These are phyloP conservation scores for Lepidurus couesii DNA, from an alignment of 1,140 invertebrate genomes.

Conservation along the genomic window DNA sequence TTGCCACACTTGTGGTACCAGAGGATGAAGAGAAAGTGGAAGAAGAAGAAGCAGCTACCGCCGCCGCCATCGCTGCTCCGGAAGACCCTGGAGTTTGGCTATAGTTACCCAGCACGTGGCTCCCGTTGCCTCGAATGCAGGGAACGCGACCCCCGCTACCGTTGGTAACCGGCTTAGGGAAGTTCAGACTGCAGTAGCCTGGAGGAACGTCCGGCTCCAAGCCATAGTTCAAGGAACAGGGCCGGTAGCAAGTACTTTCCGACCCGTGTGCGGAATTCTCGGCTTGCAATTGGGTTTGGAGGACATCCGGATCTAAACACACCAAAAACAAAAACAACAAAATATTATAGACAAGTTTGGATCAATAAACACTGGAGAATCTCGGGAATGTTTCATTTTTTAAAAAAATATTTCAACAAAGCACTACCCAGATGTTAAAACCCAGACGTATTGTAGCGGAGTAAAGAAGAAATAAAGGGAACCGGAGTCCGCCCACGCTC, in stretches of 20 bases:
- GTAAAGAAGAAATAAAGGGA: not conserved
- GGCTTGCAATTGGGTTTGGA: conserved; percentile 31
- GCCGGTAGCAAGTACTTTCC: conserved; percentile 33
- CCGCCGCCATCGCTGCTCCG: not conserved
- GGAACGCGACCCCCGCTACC: not conserved
- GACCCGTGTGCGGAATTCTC: conserved; percentile 29
- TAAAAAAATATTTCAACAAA: too few relatives aligned
- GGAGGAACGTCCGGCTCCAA: conserved; percentile 33
- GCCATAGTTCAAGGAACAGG: conserved; percentile 34
- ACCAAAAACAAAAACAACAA: not conserved
- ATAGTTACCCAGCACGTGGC: not conserved
- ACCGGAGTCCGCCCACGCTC: not conserved
- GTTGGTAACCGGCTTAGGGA: not conserved
- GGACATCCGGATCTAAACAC: conserved; percentile 33
- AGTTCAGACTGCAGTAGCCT: conserved; percentile 22
- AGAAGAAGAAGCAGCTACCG: conserved; percentile 8
- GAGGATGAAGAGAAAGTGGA: conserved; percentile 5
- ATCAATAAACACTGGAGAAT: too few relatives aligned
- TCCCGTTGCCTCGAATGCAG: not conserved
- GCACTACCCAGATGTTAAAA: too few relatives aligned
- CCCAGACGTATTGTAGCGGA: too few relatives aligned
- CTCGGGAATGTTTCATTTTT: too few relatives aligned
- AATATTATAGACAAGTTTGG: not conserved
- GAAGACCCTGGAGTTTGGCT: conserved; percentile 9
- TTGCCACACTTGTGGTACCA: not conserved